These are phyloP conservation scores for Nematopogon swammerdamellus DNA, from an alignment of 2,888 invertebrate genomes.

Conservation along the genomic window DNA sequence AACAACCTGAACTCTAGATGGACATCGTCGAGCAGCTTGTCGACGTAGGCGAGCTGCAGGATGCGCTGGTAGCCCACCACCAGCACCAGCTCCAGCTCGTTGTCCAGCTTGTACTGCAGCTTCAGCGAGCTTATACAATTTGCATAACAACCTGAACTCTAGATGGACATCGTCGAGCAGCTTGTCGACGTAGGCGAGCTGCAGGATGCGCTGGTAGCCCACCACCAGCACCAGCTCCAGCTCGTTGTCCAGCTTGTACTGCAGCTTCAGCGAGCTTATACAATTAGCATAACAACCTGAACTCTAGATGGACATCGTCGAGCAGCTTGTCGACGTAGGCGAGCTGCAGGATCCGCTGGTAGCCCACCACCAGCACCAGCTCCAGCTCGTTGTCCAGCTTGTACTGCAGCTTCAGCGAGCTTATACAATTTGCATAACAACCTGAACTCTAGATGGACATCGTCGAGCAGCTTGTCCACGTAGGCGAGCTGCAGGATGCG, in stretches of 20 bases:
- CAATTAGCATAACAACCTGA: too few species aligned
- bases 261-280: too few species aligned
- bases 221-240: constrained; percentile 97
- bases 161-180: constrained; percentile 75
- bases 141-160: constrained; percentile 83
- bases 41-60: constrained; percentile 91
- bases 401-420: constrained; percentile 90
- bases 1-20: constrained; percentile 72
- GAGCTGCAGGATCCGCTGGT: constrained; percentile 94
- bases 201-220: constrained; percentile 95
- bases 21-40: constrained; percentile 93
- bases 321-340: constrained; percentile 97
- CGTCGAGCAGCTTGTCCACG: constrained; percentile 32
- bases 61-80: constrained; percentile 98
- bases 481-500: constrained; percentile 64
- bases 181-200: too few species aligned
- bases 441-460: constrained; percentile 87
- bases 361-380: constrained; percentile 95
- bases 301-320: constrained; percentile 90
- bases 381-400: constrained; percentile 99
- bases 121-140: constrained; percentile 83
- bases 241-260: constrained; percentile 98
- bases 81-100: constrained; percentile 97
- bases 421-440: too few species aligned
- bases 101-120: constrained; percentile 95